phyloP scores from a whole-genome alignment of 2,113 vertebrate genomes.

The Heterocephalus glaber region DNA sequence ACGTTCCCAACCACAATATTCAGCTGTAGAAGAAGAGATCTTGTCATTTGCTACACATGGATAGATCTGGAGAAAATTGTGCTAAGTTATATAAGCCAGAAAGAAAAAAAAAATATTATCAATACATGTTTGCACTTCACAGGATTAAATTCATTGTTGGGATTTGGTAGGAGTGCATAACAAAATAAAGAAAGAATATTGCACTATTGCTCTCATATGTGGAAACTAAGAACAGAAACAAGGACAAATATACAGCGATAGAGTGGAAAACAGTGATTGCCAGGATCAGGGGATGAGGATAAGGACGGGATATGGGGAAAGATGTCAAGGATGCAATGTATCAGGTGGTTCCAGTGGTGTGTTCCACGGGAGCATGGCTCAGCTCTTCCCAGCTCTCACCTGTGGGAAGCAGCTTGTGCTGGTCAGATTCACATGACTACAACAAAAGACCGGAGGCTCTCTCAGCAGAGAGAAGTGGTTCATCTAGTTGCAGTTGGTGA shows the following conservation, averaged over 20 bases:
- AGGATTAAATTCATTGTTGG: background rate
- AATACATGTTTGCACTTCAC: background rate
- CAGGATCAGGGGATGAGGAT: fast-evolving
- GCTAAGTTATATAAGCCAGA: background rate
- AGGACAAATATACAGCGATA: background rate
- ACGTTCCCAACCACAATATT: background rate
- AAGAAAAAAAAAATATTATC: background rate
- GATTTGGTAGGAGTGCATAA: background rate
- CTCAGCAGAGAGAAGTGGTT: background rate
- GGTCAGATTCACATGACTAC: background rate
- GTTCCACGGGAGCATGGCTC: too few relatives aligned
- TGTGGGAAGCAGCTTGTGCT: background rate
- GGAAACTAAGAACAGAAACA: background rate
- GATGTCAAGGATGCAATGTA: background rate
- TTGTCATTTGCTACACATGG: background rate
- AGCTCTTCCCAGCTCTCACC: background rate
- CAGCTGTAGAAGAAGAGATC: background rate
- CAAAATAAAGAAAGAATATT: background rate
- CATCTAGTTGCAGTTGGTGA: too few relatives aligned
- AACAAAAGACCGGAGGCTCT: background rate
- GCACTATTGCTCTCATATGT: background rate
- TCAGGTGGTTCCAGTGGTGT: background rate
- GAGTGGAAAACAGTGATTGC: background rate
- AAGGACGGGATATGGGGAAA: too few relatives aligned
- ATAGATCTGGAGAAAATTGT: background rate